phyloP scores from a whole-genome alignment of 2,888 invertebrate species.

The Coelopa pilipes region DNA sequence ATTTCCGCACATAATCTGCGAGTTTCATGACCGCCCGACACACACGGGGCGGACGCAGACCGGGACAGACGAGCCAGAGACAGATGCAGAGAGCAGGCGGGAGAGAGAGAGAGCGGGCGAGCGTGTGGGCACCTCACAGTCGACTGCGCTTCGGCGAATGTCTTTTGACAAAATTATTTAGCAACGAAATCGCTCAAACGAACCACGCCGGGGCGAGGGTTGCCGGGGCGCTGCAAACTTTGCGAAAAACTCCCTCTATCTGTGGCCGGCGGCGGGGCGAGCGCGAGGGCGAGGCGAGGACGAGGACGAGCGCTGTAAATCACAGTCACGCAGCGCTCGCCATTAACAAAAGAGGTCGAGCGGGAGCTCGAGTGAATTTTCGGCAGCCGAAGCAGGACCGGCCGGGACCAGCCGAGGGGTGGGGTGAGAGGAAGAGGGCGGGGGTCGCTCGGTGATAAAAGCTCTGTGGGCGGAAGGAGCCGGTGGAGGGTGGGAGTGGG shows the following conservation, averaged over 20 bases:
- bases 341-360: constrained; percentile 30
- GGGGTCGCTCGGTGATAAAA: too few relatives aligned
- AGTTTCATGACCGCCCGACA: constrained; percentile 23
- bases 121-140: background rate
- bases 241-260: background rate
- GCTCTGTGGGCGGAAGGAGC: too few relatives aligned
- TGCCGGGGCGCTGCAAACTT: background rate
- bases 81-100: background rate
- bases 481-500: too few relatives aligned
- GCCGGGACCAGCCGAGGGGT: background rate
- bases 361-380: too few relatives aligned
- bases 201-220: background rate
- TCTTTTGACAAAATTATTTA: constrained; percentile 32
- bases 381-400: background rate
- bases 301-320: constrained; percentile 45
- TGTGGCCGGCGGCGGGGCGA: too few relatives aligned
- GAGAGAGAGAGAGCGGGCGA: background rate
- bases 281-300: too few relatives aligned
- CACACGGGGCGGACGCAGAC: background rate
- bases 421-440: too few relatives aligned
- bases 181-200: constrained; percentile 18
- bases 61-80: background rate
- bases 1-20: constrained; percentile 33
- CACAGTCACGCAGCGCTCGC: constrained; percentile 43
- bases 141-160: constrained; percentile 6